phyloP scores from a whole-genome alignment of 2,888 invertebrate species.

The Erebia palarica region DNA sequence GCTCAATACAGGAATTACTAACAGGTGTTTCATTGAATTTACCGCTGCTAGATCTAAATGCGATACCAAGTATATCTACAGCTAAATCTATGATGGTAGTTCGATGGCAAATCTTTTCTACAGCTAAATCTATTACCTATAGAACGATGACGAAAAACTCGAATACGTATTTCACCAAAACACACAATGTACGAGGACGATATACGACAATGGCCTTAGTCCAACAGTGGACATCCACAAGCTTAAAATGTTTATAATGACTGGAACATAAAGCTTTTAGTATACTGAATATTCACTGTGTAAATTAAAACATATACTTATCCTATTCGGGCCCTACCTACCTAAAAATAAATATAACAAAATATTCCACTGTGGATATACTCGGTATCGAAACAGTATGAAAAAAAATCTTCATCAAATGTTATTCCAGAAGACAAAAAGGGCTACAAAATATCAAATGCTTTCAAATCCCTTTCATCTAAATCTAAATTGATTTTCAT shows the following conservation, averaged over 20 bases:
- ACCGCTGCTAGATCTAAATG: slow-evolving; percentile 12
- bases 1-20: slow-evolving; percentile 10
- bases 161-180: no score
- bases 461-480: neutral
- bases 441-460: neutral
- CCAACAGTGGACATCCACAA: no score
- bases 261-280: no score
- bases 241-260: no score
- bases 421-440: neutral
- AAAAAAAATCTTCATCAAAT: neutral
- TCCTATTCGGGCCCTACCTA: neutral
- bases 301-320: neutral
- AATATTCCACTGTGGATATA: neutral
- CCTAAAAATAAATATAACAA: neutral
- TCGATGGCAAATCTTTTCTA: neutral
- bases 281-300: no score
- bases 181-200: no score
- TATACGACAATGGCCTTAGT: no score
- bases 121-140: neutral
- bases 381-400: neutral
- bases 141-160: neutral
- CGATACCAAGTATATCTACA: neutral
- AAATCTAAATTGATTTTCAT: neutral
- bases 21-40: slow-evolving; percentile 13
- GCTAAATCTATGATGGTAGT: neutral